Evolutionary conservation across 2,888 invertebrate genomes (phyloP).

Genomic region (Lissonota sp.): DNA sequence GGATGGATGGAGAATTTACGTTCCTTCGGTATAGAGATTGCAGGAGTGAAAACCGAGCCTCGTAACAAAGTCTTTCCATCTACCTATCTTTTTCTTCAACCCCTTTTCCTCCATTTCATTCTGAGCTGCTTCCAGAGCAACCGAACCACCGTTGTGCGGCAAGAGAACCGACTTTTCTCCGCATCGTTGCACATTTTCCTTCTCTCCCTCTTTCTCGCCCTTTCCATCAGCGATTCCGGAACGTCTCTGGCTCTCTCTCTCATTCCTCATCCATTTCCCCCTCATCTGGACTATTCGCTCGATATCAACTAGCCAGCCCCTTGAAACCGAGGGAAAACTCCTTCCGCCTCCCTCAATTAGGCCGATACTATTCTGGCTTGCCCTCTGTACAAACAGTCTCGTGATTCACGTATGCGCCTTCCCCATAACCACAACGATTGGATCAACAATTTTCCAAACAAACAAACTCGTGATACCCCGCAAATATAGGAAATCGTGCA

Average conservation of each 20-base stretch:
- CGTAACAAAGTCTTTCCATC: conserved; percentile 7
- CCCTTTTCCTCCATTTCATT: conserved; percentile 38
- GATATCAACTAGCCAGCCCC: conserved; percentile 41
- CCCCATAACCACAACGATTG: background rate
- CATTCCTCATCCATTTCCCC: background rate
- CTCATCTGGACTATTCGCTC: background rate
- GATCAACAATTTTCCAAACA: conserved; percentile 37
- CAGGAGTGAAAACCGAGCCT: conserved; percentile 33
- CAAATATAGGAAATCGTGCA: too few species aligned
- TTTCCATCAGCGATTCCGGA: conserved; percentile 40
- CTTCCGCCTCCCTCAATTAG: conserved; percentile 68
- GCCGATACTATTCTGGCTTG: conserved; percentile 70
- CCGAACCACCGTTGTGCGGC: conserved; percentile 17
- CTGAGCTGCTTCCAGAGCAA: conserved; percentile 21
- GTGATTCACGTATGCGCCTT: conserved; percentile 52
- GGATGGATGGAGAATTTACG: conserved; percentile 31
- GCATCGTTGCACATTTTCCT: conserved; percentile 43
- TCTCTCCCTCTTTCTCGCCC: conserved; percentile 11
- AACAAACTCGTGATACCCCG: too few species aligned
- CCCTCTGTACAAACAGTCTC: conserved; percentile 71
- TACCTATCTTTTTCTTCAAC: conserved; percentile 2
- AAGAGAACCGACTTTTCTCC: conserved; percentile 47
- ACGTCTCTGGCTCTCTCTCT: conserved; percentile 23
- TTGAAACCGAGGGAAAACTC: conserved; percentile 16
- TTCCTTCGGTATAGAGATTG: conserved; percentile 24